Evolutionary conservation across 2,113 vertebrate genomes (phyloP).

Genomic region (Cercocebus atys): DNA sequence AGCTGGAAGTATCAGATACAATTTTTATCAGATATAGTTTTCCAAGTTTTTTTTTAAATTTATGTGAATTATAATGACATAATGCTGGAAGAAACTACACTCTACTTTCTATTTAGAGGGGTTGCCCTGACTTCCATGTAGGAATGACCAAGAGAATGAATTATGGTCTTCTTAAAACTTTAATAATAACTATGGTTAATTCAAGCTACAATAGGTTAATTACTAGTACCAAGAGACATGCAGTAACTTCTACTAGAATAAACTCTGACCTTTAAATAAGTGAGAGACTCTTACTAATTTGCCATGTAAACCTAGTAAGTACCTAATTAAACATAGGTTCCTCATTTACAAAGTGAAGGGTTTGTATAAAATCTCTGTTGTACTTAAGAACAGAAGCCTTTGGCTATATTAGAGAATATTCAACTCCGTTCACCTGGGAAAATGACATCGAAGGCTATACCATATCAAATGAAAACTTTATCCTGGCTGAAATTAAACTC

Average conservation of each 20-base stretch:
- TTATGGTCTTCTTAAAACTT: not conserved
- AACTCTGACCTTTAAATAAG: not conserved
- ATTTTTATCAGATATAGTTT: not conserved
- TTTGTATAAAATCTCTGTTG: not conserved
- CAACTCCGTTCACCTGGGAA: not conserved
- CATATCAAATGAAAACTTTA: not conserved
- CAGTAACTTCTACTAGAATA: not conserved
- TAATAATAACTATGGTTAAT: not conserved
- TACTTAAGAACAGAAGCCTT: not conserved
- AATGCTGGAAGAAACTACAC: not conserved
- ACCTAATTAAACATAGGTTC: not conserved
- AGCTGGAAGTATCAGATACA: not conserved
- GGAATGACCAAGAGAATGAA: slow-evolving; percentile 4
- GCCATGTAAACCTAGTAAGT: not conserved
- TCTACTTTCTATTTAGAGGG: not conserved
- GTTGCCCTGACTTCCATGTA: not conserved
- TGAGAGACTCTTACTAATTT: not conserved
- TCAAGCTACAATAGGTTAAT: not conserved
- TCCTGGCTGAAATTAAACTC: not conserved
- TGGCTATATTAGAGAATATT: not conserved
- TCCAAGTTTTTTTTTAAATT: not conserved
- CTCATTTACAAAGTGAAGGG: not conserved
- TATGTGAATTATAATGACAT: not conserved
- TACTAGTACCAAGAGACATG: slow-evolving; percentile 24
- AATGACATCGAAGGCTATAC: not conserved